Evolutionary conservation across 2,797 vertebrate genomes (phyloP).

Genomic region (Schizothorax lantsangensis): DNA sequence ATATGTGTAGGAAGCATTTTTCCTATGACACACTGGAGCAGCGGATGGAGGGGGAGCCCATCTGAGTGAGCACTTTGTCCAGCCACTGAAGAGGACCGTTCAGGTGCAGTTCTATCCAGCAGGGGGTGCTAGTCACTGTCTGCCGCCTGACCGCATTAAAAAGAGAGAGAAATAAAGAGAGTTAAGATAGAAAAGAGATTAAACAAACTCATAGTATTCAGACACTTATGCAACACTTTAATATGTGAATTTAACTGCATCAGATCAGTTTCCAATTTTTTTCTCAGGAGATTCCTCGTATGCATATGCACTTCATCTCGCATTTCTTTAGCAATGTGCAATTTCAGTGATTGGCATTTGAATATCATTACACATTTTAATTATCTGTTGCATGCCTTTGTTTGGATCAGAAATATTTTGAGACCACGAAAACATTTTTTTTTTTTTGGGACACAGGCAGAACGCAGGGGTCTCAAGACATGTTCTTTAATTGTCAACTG

Average conservation of each 20-base stretch:
- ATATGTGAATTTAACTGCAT: neutral
- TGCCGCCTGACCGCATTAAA: conserved; percentile 82
- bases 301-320: neutral
- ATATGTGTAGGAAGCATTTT: conserved; percentile 46
- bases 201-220: neutral
- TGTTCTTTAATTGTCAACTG: neutral
- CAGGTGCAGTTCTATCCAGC: conserved; percentile 99
- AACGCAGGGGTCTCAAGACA: neutral
- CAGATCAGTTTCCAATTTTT: neutral
- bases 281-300: neutral
- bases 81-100: conserved; percentile 98
- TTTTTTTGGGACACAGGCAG: too few relatives aligned
- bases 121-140: conserved; percentile 99
- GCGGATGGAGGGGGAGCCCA: conserved; percentile 95
- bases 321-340: neutral
- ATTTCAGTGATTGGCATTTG: neutral
- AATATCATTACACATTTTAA: neutral
- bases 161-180: conserved; percentile 6
- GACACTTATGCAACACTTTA: neutral
- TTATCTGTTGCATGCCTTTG: neutral
- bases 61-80: conserved; percentile 98
- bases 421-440: neutral
- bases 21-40: conserved; percentile 94
- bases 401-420: neutral
- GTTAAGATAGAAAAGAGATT: neutral